Conservation (phyloP, 2,113 vertebrate species). For the Marmota flaviventris region DNA sequence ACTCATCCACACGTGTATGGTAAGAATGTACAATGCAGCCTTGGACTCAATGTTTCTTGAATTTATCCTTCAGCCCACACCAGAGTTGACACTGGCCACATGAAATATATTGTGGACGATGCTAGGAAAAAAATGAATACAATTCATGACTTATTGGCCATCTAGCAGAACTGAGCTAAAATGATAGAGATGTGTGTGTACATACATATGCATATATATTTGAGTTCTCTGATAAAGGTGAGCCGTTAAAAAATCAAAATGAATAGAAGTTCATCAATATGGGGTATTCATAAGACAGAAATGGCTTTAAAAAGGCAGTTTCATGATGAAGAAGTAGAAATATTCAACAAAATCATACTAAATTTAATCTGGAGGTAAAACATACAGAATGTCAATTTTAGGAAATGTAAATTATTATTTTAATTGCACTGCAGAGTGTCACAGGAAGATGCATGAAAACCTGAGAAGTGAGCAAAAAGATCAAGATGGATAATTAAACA, state of each 20-base stretch:
- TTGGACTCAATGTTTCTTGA: neutral
- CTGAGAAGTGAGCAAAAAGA: neutral
- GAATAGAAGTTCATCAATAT: neutral
- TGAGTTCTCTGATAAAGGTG: neutral
- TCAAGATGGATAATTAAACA: neutral
- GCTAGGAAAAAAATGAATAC: neutral
- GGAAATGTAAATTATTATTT: neutral
- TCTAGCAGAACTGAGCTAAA: neutral
- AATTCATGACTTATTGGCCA: neutral
- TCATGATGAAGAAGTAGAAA: neutral
- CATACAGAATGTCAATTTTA: neutral
- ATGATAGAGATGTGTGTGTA: neutral
- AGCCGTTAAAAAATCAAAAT: neutral
- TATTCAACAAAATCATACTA: neutral
- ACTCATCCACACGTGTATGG: neutral
- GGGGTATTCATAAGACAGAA: neutral
- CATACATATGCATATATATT: neutral
- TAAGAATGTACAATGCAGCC: neutral
- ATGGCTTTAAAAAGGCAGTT: neutral
- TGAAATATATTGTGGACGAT: neutral
- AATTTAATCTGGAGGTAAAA: neutral
- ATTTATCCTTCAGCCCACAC: neutral
- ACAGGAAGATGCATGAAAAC: neutral
- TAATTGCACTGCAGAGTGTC: neutral
- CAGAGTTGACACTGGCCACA: neutral